Evolutionary conservation across 2,113 vertebrate species (phyloP).

Genomic region (Proteles cristata): DNA sequence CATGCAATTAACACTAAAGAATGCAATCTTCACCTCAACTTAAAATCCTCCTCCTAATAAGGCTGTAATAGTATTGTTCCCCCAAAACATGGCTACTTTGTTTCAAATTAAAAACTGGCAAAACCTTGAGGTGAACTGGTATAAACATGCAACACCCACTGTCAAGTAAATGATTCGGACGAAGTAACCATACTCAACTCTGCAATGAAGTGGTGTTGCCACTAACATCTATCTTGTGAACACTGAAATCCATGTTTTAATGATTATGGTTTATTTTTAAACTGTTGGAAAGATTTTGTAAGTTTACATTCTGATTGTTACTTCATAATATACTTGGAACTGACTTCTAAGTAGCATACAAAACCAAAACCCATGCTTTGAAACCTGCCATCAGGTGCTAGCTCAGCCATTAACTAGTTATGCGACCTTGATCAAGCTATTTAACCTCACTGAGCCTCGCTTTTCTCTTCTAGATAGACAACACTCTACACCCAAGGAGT

Average conservation of each 20-base stretch:
- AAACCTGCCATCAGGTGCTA: neutral
- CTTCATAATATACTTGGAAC: neutral
- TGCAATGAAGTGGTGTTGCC: neutral
- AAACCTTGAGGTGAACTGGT: neutral
- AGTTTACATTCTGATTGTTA: neutral
- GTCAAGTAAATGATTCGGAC: neutral
- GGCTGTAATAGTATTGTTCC: neutral
- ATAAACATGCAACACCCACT: neutral
- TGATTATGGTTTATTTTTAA: conserved; percentile 8
- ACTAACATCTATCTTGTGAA: neutral
- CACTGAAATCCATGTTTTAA: conserved; percentile 3
- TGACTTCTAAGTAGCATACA: neutral
- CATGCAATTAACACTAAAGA: neutral
- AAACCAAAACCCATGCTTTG: neutral
- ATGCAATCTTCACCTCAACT: neutral
- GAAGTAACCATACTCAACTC: neutral
- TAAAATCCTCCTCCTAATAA: neutral
- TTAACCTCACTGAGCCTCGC: neutral
- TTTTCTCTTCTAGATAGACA: neutral
- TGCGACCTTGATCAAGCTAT: neutral
- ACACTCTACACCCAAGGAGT: neutral
- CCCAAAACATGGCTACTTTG: neutral
- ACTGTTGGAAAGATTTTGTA: neutral
- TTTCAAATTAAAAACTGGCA: neutral
- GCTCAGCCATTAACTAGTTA: neutral